phyloP scores from a whole-genome alignment of 1,140 invertebrate genomes.

The Fopius arisanus region DNA sequence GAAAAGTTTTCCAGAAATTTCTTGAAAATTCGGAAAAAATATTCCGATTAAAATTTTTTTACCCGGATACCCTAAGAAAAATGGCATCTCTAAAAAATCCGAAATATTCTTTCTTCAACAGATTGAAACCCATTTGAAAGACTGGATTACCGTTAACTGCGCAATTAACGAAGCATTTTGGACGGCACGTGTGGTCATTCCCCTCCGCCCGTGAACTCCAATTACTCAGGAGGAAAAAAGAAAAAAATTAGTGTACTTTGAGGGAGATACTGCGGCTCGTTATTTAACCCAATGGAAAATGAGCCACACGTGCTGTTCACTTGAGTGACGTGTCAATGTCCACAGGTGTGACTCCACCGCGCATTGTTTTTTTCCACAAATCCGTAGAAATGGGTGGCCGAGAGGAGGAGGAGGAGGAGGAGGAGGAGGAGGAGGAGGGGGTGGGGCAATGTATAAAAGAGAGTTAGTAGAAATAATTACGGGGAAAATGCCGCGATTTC shows the following conservation, averaged over 20 bases:
- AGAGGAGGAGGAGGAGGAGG: no score
- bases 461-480: constrained; percentile 30
- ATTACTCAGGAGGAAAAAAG: constrained; percentile 28
- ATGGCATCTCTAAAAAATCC: no score
- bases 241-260: constrained; percentile 8
- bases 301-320: constrained; percentile 1
- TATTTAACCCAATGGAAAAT: constrained; percentile 12
- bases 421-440: no score
- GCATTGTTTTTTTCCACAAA: not conserved
- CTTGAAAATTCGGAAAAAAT: no score
- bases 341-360: not conserved
- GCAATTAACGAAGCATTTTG: constrained; percentile 60
- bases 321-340: not conserved
- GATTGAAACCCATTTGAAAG: not conserved
- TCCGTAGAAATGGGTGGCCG: no score
- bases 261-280: constrained; percentile 3
- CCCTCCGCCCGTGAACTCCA: constrained; percentile 24
- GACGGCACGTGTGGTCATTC: constrained; percentile 58
- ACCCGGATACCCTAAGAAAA: no score
- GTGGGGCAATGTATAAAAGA: no score
- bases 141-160: constrained; percentile 20
- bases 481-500: constrained; percentile 5
- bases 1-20: no score
- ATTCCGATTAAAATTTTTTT: no score
- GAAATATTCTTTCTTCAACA: no score